Evolutionary conservation across 2,797 vertebrate genomes (phyloP).

Genomic region (Leptatherina wallacei): DNA sequence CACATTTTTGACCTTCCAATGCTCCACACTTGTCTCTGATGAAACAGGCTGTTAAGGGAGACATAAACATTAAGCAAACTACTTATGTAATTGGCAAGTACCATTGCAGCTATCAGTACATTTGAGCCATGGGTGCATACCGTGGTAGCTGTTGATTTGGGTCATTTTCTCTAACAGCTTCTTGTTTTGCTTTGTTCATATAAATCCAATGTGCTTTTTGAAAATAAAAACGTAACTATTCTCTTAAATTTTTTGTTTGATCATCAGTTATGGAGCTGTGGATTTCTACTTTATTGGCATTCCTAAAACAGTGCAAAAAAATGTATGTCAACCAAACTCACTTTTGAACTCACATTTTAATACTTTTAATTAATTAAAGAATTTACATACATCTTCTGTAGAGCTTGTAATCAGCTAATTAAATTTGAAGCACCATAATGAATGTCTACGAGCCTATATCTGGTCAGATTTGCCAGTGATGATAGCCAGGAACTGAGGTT

Average conservation of each 20-base stretch:
- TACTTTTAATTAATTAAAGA: constrained; percentile 16
- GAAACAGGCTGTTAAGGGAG: constrained; percentile 48
- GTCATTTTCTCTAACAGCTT: constrained; percentile 16
- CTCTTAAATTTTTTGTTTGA: background rate
- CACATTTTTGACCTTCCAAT: constrained; percentile 47
- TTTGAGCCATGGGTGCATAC: background rate
- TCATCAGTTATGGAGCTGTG: too few relatives aligned
- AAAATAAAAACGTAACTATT: background rate
- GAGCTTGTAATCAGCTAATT: constrained; percentile 19
- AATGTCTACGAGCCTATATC: constrained; percentile 17
- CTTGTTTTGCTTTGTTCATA: background rate
- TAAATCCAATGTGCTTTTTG: background rate
- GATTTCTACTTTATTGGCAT: background rate
- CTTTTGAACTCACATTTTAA: constrained; percentile 7
- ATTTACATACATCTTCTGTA: constrained; percentile 13
- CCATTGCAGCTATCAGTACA: constrained; percentile 11
- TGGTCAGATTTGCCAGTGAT: background rate
- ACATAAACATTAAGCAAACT: constrained; percentile 60
- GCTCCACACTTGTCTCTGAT: constrained; percentile 50
- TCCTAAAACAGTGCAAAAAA: background rate
- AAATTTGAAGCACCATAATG: constrained; percentile 18
- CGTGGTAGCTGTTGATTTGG: constrained; percentile 16
- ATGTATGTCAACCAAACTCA: background rate
- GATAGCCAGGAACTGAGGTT: constrained; percentile 7
- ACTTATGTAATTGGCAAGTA: constrained; percentile 50